Base-by-base conservation (phyloP, 1,140 invertebrate species). In the Drosophila virilis region DNA sequence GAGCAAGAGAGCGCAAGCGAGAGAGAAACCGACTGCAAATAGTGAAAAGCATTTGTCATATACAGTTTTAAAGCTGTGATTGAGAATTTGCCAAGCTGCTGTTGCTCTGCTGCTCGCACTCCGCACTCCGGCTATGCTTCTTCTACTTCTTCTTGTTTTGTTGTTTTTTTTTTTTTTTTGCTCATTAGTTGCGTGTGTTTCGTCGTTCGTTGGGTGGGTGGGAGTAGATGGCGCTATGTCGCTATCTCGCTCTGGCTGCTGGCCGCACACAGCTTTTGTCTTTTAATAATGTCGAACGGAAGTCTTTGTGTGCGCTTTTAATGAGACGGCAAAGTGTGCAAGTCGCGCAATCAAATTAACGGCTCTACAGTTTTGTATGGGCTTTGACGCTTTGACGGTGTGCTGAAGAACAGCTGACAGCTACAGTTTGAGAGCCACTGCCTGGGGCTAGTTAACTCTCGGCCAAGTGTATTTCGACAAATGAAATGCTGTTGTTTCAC, bases 311-410 rank as follows among this genome's bases (percentile, higher is more conserved):
- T 55, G 68, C 51, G 69, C 45, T 57, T 50, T 65, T 71, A 71
- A 71, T 71, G 68, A 65, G 68, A 58, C 37, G 62, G 40, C 67
- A 22, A 69, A 71, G 51, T 50, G 40, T 43, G 60, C 38, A 50
- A 51, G 66, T 70, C 48, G 57, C 60, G 42, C 69, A 57, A 66
- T 58, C 69, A 66, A 73, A 73, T 73, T 73, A 73, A 73, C 70
- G 70, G 70, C 67, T 42, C 15, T 72, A 52, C 46, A 10, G 10
- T 17, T 54, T 52, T n/a, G 1, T 51, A 33, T 37, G 33, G 1
- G 10, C 32, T n/a, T n/a, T n/a, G 15, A 33, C 28, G 50, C 50
- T 52, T 22, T 28, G 52, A 10, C 10, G 7, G 10, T 51, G 32
- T 7, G 17, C 7, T 33, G 13, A 15, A n/a, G 15, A 65, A n/a